A percentile compares a stretch with the other conserved stretches of the same genome.
Conservation (phyloP, 92 coral and sea anemone species). For the Virgularia gustaviana region DNA sequence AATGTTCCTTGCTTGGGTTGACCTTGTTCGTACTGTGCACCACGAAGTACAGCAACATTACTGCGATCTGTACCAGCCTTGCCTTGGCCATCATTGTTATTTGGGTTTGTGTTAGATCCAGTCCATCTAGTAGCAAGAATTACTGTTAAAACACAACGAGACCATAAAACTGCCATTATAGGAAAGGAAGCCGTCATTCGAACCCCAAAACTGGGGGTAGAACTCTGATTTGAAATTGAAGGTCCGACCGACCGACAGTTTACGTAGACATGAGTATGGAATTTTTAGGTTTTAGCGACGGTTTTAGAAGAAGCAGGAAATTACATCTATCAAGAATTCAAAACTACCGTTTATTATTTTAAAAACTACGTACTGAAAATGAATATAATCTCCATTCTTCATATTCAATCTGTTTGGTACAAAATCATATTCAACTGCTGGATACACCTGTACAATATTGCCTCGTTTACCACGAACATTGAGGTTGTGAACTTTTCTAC, state of each 20-base stretch:
- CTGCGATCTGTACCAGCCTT: constrained; percentile 93
- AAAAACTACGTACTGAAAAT: constrained; percentile 91
- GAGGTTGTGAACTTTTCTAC: constrained; percentile 67
- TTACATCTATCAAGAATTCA: too few species aligned
- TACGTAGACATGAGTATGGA: constrained; percentile 1
- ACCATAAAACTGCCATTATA: neutral
- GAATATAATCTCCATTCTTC: constrained; percentile 71
- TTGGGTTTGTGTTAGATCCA: constrained; percentile 96
- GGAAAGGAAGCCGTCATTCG: neutral
- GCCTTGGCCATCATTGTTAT: constrained; percentile 96
- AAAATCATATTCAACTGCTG: constrained; percentile 96
- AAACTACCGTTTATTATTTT: too few species aligned
- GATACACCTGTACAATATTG: constrained; percentile 96
- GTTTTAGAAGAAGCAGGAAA: too few species aligned
- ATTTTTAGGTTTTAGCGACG: too few species aligned
- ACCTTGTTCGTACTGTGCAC: constrained; percentile 58
- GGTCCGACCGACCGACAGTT: neutral
- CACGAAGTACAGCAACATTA: constrained; percentile 62
- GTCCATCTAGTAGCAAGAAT: constrained; percentile 74
- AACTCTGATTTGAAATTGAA: neutral
- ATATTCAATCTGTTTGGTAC: constrained; percentile 73
- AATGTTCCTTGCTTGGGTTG: constrained; percentile 46
- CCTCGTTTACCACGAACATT: constrained; percentile 99
- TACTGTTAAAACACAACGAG: neutral
- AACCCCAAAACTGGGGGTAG: neutral